Conservation (phyloP, 2,113 vertebrate genomes). For the Apistogramma diplotaenia region DNA sequence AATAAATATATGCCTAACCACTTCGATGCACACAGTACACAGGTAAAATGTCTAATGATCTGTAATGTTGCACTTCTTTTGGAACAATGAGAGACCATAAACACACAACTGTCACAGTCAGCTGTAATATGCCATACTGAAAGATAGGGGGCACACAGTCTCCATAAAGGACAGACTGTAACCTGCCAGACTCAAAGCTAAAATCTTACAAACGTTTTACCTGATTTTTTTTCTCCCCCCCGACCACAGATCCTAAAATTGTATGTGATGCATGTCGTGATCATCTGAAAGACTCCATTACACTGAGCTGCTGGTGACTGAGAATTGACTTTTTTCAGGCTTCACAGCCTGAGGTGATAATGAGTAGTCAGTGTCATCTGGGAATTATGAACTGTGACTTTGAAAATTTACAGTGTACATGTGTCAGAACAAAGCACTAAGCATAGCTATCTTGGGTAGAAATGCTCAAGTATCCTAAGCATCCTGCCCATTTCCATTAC, state of each 20-base stretch:
- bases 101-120: background rate
- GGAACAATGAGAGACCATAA: background rate
- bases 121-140: background rate
- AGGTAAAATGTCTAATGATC: background rate
- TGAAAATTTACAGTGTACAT: background rate
- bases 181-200: background rate
- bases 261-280: background rate
- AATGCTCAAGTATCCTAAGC: background rate
- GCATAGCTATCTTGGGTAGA: conserved; percentile 6
- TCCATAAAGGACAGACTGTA: background rate
- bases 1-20: background rate
- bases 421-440: background rate
- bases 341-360: conserved; percentile 46
- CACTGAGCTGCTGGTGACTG: background rate
- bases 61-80: background rate
- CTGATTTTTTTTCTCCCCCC: background rate
- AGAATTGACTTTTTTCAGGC: background rate
- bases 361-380: background rate
- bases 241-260: background rate
- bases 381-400: background rate
- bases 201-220: background rate
- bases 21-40: background rate
- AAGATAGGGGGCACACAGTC: conserved; percentile 28
- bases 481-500: background rate
- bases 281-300: background rate